Evolutionary conservation across 1,140 invertebrate genomes (phyloP).

Genomic region (Cotesia glomerata): DNA sequence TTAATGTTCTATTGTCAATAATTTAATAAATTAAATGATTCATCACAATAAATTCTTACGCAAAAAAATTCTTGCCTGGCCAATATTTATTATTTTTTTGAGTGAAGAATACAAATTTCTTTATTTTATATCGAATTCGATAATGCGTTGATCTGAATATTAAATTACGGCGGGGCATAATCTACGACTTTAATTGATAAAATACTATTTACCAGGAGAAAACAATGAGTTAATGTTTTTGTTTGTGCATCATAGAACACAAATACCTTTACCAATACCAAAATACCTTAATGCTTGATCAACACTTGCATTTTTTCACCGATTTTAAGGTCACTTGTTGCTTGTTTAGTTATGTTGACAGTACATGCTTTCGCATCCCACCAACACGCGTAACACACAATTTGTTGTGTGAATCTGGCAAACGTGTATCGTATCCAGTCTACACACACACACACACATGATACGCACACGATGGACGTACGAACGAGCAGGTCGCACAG

Average conservation of each 20-base stretch:
- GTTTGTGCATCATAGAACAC: background rate
- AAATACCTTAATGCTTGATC: slow-evolving; percentile 50
- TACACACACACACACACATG: slow-evolving; percentile 12
- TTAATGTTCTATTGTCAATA: too few relatives aligned
- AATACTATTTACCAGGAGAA: too few relatives aligned
- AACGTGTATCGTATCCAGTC: background rate
- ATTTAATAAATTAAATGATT: too few relatives aligned
- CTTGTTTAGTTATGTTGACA: slow-evolving; percentile 57
- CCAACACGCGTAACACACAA: slow-evolving; percentile 27
- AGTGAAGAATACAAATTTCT: too few relatives aligned
- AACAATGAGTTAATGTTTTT: too few relatives aligned
- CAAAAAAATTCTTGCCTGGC: too few relatives aligned
- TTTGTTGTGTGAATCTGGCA: slow-evolving; percentile 26
- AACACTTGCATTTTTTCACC: slow-evolving; percentile 54
- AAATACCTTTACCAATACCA: background rate
- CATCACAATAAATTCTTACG: too few relatives aligned
- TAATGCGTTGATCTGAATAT: too few relatives aligned
- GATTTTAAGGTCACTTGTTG: slow-evolving; percentile 62
- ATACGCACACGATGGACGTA: slow-evolving; percentile 18
- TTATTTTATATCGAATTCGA: too few relatives aligned
- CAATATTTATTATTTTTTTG: too few relatives aligned
- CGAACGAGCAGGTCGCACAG: slow-evolving; percentile 35
- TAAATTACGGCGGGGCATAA: too few relatives aligned
- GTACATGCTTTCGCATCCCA: slow-evolving; percentile 32
- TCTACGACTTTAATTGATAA: too few relatives aligned